A percentile compares a stretch with the other conserved stretches of the same genome.
These are phyloP conservation scores for Meles meles DNA, from an alignment of 2,113 vertebrate species.

Conservation along the genomic window DNA sequence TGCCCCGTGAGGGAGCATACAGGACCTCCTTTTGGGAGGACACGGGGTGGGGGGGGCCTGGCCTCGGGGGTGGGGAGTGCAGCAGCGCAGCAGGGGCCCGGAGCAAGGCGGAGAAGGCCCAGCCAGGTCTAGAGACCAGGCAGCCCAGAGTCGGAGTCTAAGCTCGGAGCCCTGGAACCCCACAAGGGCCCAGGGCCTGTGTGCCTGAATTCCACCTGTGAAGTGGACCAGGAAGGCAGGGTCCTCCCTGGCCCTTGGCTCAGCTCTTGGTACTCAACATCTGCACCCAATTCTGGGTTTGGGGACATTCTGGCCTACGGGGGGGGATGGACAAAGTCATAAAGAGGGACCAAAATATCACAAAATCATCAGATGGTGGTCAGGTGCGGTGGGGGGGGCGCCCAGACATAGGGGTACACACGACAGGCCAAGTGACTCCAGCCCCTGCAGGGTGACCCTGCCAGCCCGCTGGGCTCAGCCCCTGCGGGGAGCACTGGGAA, in stretches of 20 bases:
- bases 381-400: not conserved
- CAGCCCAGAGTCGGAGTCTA: not conserved
- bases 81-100: rapidly evolving
- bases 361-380: not conserved
- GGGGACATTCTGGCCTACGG: not conserved
- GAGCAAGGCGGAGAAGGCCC: not conserved
- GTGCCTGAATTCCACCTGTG: not conserved
- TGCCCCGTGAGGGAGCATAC: not conserved
- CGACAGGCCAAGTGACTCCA: not conserved
- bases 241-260: not conserved
- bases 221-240: not conserved
- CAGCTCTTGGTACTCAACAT: not conserved
- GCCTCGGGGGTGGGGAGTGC: not conserved
- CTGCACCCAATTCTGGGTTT: not conserved
- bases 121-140: not conserved
- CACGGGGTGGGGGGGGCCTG: not conserved
- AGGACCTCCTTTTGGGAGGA: not conserved
- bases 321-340: not conserved
- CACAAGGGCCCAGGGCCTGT: not conserved
- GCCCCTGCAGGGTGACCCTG: not conserved
- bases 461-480: not conserved
- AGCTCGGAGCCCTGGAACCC: not conserved
- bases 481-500: not conserved
- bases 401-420: not conserved
- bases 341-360: not conserved